phyloP scores from a whole-genome alignment of 1,140 invertebrate species.

The Trissolcus basalis region DNA sequence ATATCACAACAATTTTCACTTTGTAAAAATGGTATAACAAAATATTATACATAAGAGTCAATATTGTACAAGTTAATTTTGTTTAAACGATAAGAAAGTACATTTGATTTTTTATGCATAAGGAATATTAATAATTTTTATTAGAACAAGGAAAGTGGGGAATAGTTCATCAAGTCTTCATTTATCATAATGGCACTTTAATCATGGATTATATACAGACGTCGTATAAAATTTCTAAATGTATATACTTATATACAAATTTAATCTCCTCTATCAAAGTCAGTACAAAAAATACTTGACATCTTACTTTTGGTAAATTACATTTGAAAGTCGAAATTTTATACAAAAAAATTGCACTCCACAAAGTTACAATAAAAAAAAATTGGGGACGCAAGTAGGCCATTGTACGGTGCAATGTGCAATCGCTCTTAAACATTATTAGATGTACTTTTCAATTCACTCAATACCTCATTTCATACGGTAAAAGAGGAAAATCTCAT shows the following conservation, averaged over 20 bases:
- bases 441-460: background rate
- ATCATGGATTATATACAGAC: conserved; percentile 38
- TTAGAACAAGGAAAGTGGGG: no score
- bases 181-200: conserved; percentile 39
- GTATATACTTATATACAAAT: conserved; percentile 43
- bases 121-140: no score
- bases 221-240: conserved; percentile 20
- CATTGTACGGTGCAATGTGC: background rate
- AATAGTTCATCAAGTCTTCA: background rate
- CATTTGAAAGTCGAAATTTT: conserved; percentile 25
- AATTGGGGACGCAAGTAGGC: background rate
- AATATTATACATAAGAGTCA: no score
- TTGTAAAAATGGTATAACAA: no score
- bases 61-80: no score
- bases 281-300: conserved; percentile 37
- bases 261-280: conserved; percentile 10
- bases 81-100: no score
- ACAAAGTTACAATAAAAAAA: conserved; percentile 5
- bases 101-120: no score
- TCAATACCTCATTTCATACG: no score
- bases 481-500: background rate
- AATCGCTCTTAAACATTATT: background rate
- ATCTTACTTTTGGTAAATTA: conserved; percentile 14
- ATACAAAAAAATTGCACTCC: conserved; percentile 32
- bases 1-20: no score